phyloP scores from a whole-genome alignment of 2,797 vertebrate species.

The Mastacembelus armatus region DNA sequence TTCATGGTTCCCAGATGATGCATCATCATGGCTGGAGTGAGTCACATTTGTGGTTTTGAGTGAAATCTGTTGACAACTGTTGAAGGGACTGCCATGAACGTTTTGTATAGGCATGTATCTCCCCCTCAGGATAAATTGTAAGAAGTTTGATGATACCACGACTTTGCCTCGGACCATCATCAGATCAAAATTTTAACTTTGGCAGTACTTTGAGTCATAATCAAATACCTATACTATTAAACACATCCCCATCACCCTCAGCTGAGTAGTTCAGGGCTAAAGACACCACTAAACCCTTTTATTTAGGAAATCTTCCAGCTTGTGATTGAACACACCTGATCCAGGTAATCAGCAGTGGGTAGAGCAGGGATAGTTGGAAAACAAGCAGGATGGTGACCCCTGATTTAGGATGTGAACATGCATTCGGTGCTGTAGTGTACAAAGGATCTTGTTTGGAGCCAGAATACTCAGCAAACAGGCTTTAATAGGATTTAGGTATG shows the following conservation, averaged over 20 bases:
- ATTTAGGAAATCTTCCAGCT: too few relatives aligned
- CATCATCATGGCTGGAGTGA: background rate
- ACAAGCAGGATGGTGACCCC: too few relatives aligned
- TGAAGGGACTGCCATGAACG: too few relatives aligned
- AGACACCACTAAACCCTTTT: background rate
- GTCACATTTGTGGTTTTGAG: background rate
- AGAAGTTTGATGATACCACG: background rate
- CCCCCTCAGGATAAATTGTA: background rate
- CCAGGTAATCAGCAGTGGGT: too few relatives aligned
- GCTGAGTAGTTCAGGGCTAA: background rate
- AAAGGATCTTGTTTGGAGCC: background rate
- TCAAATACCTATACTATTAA: background rate
- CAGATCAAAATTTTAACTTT: background rate
- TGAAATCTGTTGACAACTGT: background rate
- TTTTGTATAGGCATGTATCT: too few relatives aligned
- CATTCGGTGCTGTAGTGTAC: background rate
- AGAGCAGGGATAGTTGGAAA: too few relatives aligned
- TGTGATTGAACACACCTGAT: too few relatives aligned
- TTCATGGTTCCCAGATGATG: background rate
- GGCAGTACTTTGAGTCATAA: background rate
- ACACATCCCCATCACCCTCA: background rate
- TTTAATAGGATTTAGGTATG: background rate
- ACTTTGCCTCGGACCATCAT: background rate
- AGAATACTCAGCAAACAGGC: background rate
- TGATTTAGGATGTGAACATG: too few relatives aligned